Evolutionary conservation across 2,113 vertebrate genomes (phyloP), one percentile per base, ranked within the genome.

Genomic region (Uria lomvia): DNA sequence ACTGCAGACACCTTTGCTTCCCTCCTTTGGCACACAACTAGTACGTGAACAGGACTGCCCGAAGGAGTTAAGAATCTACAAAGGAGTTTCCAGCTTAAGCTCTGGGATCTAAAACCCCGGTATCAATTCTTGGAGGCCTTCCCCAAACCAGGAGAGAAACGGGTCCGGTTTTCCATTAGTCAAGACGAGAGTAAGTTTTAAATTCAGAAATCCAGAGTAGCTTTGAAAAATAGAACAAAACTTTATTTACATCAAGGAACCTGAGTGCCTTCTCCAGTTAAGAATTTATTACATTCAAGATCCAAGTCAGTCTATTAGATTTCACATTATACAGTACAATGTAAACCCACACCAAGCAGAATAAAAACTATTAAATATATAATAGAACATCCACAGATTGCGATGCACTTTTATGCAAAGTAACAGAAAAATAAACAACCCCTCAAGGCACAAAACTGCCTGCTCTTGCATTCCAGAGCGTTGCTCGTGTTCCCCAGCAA

Each of bases 221-320:
- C 63, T 94, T 85, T 87, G 50, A 96, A 96, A 95, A 97, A 96
- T 82, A 95, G 80, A 96, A 70, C 29, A 92, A 52, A 94, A 76
- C 62, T 89, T 97, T 96, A 97, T 97, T 96, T 93, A 66, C 67
- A 79, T 86, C 45, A 56, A 74, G 80, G 72, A 91, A 86, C 91
- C 88, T 53, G 87, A 93, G 80, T 88, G 81, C 70, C 76, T 88
- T 86, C 67, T 91, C 67, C 88, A 81, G 55, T 20, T 55, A 29
- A 65, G 55, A 81, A 92, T 87, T 92, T 79, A 63, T 71, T 95
- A 93, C 94, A 94, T 80, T 95, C 87, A 83, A 85, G 47, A 74
- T 50, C 66, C 84, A 65, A 68, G 53, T 90, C 83, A 47, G 38
- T 58, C 78, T 38, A 6, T 56, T 45, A 50, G 73, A 77, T 17